Percentiles rank a stretch among this genome's conserved stretches.
phyloP scores from a whole-genome alignment of 2,797 vertebrate genomes.

The Alfaro cultratus region DNA sequence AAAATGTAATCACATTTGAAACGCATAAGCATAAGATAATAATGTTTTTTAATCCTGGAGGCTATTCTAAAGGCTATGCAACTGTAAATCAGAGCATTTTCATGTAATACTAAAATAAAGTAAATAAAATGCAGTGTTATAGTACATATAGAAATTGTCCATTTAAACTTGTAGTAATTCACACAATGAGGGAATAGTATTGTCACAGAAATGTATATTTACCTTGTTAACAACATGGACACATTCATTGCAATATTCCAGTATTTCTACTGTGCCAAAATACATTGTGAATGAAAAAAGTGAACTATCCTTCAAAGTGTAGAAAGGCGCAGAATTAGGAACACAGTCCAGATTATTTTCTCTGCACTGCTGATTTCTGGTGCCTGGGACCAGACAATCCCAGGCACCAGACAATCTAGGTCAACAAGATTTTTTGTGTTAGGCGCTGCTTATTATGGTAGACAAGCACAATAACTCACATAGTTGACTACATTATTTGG shows the following conservation, averaged over 20 bases:
- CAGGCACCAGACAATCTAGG: constrained; percentile 74
- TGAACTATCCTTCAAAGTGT: constrained; percentile 12
- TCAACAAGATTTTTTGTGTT: constrained; percentile 64
- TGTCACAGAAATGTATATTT: background rate
- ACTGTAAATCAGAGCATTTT: background rate
- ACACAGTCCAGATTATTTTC: constrained; percentile 72
- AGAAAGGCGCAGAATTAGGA: constrained; percentile 33
- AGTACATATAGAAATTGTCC: background rate
- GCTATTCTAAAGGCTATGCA: background rate
- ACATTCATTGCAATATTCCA: background rate
- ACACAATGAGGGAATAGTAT: background rate
- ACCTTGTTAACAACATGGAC: background rate
- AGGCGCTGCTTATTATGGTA: constrained; percentile 10
- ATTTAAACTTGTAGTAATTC: background rate
- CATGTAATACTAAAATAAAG: background rate
- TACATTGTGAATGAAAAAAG: background rate
- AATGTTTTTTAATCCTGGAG: background rate
- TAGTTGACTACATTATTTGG: constrained; percentile 39
- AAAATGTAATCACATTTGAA: background rate
- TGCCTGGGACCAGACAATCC: constrained; percentile 59
- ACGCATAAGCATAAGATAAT: background rate
- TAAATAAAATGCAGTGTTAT: background rate
- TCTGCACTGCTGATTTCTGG: constrained; percentile 53
- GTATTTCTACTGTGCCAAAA: background rate
- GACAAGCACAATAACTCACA: constrained; percentile 75